Base-by-base conservation (phyloP, 2,888 invertebrate species). In the Eristalinus sepulchralis region DNA sequence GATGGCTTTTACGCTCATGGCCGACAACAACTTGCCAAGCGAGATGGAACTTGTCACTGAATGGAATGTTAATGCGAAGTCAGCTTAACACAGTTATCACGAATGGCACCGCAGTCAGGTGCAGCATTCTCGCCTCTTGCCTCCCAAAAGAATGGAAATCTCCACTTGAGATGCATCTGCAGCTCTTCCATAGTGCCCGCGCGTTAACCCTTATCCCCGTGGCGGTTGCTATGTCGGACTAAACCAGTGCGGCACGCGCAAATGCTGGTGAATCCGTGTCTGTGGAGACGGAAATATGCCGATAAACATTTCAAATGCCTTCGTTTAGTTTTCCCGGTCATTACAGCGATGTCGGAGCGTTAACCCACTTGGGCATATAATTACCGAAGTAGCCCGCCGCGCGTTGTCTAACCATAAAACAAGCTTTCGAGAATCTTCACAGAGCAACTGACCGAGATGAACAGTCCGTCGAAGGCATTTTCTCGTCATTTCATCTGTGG, bases 311-410 rank as follows among this genome's bases (percentile, higher is more conserved):
- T 39, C 39, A 3, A 39, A 13, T n/a, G 13, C 13, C 47, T 47
- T 17, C 47, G 47, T 47, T 47, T 47, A 47, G 47, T 47, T 17
- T 47, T 17, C 47, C 47, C 47, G 17, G 22, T 22, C 68, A 77
- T 63, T 70, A 36, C 62, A 53, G 67, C 53, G 34, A 34, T 70
- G 53, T 63, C 13, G 36, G 27, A 53, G 63, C 63, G 62, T 36
- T 68, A 77, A 68, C 53, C 77, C 68, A 55, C 62, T 63, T 55
- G 55, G 68, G 27, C 55, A 31, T 27, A 34, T 77, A 70, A 77
- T 68, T 76, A 60, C 76, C 57, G 24, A 68, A 55, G 24, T 17
- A 55, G 53, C 62, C 20, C 27, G 62, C 47, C 62, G 20, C 36
- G 62, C 47, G 4, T 17, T 60, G n/a, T 22, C 11, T 60, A 27